Conservation (phyloP, 1,140 invertebrate species). For the Drosophila yakuba region DNA sequence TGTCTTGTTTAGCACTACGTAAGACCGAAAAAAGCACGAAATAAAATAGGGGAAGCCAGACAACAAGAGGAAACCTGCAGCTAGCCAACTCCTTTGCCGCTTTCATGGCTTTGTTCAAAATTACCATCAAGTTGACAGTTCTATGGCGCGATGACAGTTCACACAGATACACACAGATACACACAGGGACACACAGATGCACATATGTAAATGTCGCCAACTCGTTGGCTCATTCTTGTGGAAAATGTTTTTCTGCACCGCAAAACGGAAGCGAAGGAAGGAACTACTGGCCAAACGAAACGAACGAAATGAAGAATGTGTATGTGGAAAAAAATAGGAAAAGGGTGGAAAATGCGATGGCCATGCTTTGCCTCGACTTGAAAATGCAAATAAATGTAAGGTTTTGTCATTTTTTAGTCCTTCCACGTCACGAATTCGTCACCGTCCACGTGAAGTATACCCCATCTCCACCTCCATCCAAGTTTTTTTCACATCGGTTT, state of each 20-base stretch:
- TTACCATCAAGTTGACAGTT: slow-evolving; percentile 84
- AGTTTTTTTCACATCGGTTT: slow-evolving; percentile 1
- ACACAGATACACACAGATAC: slow-evolving; percentile 51
- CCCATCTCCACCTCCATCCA: not conserved
- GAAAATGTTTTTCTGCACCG: slow-evolving; percentile 75
- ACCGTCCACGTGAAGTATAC: slow-evolving; percentile 60
- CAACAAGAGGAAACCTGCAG: slow-evolving; percentile 14
- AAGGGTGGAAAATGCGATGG: slow-evolving; percentile 10
- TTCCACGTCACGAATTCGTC: slow-evolving; percentile 78
- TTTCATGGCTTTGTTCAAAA: slow-evolving; percentile 80
- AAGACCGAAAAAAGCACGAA: slow-evolving; percentile 4
- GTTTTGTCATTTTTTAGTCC: slow-evolving; percentile 57
- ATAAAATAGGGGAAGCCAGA: slow-evolving; percentile 12
- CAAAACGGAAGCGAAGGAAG: slow-evolving; percentile 82
- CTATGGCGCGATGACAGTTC: slow-evolving; percentile 84
- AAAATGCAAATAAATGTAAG: slow-evolving; percentile 83
- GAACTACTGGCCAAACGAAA: slow-evolving; percentile 65
- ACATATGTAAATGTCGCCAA: slow-evolving; percentile 78
- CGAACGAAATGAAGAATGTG: slow-evolving; percentile 76
- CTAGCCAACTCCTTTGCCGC: slow-evolving; percentile 34
- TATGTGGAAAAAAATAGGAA: slow-evolving; percentile 3
- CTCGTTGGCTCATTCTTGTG: slow-evolving; percentile 77
- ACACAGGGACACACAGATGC: slow-evolving; percentile 35
- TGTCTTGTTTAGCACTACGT: slow-evolving; percentile 51
- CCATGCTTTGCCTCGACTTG: slow-evolving; percentile 56